phyloP scores from a whole-genome alignment of 2,888 invertebrate genomes.

The Celastrina argiolus region DNA sequence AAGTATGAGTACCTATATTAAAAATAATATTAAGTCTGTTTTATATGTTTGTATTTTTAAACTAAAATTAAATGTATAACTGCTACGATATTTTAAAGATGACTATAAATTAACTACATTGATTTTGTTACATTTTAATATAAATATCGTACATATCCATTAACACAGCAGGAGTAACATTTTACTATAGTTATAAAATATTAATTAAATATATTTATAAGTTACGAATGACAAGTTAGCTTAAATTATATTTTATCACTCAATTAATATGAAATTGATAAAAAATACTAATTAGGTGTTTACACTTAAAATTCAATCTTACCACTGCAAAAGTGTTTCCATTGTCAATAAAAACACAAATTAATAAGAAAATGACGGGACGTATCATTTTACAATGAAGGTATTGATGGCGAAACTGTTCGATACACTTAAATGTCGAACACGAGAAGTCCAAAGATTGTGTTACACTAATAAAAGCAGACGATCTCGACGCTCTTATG shows the following conservation, averaged over 20 bases:
- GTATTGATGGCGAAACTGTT: not conserved
- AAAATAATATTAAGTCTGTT: no score
- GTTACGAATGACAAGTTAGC: not conserved
- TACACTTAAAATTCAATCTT: slow-evolving; percentile 35
- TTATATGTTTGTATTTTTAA: no score
- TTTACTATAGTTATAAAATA: not conserved
- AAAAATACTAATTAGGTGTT: not conserved
- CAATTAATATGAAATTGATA: not conserved
- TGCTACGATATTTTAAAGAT: no score
- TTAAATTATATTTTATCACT: no score
- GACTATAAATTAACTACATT: not conserved
- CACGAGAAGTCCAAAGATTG: slow-evolving; percentile 51
- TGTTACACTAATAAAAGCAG: slow-evolving; percentile 69
- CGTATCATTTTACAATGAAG: slow-evolving; percentile 43
- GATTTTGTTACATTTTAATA: not conserved
- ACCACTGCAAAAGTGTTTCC: slow-evolving; percentile 47
- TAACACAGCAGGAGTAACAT: not conserved
- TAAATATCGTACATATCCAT: not conserved
- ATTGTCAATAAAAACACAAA: slow-evolving; percentile 43
- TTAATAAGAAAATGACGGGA: slow-evolving; percentile 43
- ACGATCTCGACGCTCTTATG: slow-evolving; percentile 57
- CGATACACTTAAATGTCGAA: slow-evolving; percentile 13
- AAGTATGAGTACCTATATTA: no score
- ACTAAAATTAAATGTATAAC: no score
- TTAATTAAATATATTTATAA: not conserved